phyloP scores from a whole-genome alignment of 2,113 vertebrate species.

The Cyphomyrus plagiostoma region DNA sequence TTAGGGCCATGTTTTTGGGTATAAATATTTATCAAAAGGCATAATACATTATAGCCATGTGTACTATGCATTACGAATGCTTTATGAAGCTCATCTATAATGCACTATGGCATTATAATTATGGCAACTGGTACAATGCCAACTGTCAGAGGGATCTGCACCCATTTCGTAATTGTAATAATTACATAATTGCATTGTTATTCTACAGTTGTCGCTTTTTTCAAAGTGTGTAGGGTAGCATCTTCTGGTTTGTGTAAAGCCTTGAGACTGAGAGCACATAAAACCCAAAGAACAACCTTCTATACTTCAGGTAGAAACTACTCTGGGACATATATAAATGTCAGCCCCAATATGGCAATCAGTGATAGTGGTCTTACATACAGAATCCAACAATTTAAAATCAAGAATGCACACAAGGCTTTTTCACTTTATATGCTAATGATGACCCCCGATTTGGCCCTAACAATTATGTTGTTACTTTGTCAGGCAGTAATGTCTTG shows the following conservation, averaged over 20 bases:
- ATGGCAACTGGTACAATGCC: neutral
- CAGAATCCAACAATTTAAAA: neutral
- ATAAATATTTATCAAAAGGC: too few species aligned
- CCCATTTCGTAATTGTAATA: neutral
- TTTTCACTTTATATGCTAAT: constrained; percentile 10
- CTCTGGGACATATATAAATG: neutral
- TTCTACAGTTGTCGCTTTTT: neutral
- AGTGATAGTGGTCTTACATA: neutral
- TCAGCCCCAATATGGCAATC: neutral
- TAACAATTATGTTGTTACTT: constrained; percentile 1
- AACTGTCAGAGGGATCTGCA: neutral
- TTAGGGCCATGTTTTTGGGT: too few species aligned
- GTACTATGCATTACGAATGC: too few species aligned
- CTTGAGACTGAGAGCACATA: neutral
- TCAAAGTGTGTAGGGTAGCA: neutral
- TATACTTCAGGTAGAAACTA: neutral
- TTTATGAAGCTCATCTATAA: too few species aligned
- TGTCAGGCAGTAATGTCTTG: neutral
- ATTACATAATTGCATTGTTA: neutral
- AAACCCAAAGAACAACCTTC: neutral
- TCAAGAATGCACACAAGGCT: neutral
- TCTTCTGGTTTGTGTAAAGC: neutral
- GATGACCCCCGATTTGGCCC: neutral
- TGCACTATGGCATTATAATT: neutral
- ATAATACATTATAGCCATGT: too few species aligned